A percentile compares a stretch with the other conserved stretches of the same genome.
Evolutionary conservation across 2,113 vertebrate genomes (phyloP).

Genomic region (Vimba vimba): DNA sequence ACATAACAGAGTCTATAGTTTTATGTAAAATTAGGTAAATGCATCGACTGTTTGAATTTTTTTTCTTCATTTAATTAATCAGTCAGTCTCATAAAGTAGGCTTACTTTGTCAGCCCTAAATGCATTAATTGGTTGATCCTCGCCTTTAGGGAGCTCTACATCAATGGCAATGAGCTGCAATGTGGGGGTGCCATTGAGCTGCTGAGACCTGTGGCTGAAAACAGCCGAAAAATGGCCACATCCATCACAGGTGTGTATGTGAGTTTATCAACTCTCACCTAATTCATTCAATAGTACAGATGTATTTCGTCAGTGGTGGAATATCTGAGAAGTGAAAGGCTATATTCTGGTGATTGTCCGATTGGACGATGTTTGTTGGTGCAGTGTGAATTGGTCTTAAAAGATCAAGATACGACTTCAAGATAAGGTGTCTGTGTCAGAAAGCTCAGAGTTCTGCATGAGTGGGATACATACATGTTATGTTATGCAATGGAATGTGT

Average conservation of each 20-base stretch:
- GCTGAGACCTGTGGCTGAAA: slow-evolving; percentile 61
- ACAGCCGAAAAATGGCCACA: slow-evolving; percentile 45
- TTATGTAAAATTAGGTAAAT: background rate
- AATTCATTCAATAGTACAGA: background rate
- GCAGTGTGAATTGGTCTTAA: background rate
- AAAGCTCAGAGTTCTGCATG: background rate
- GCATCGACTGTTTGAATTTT: background rate
- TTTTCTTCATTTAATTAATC: background rate
- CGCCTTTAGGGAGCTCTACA: slow-evolving; percentile 64
- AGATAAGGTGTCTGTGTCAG: background rate
- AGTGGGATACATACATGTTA: background rate
- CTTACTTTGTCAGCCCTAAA: background rate
- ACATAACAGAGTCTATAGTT: background rate
- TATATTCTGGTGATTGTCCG: too few species aligned
- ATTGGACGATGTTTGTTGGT: too few species aligned
- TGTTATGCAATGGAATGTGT: slow-evolving; percentile 18
- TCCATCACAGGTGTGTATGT: slow-evolving; percentile 53
- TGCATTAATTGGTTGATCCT: background rate
- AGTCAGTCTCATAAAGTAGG: background rate
- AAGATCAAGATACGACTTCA: background rate
- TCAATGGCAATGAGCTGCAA: slow-evolving; percentile 67
- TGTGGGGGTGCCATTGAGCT: slow-evolving; percentile 66
- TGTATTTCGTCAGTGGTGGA: too few species aligned
- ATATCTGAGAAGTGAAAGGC: too few species aligned
- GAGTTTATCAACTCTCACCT: background rate